Percentiles rank a stretch among this genome's conserved stretches.
Conservation (phyloP, 2,113 vertebrate species). For the Nothocercus nigrocapillus region DNA sequence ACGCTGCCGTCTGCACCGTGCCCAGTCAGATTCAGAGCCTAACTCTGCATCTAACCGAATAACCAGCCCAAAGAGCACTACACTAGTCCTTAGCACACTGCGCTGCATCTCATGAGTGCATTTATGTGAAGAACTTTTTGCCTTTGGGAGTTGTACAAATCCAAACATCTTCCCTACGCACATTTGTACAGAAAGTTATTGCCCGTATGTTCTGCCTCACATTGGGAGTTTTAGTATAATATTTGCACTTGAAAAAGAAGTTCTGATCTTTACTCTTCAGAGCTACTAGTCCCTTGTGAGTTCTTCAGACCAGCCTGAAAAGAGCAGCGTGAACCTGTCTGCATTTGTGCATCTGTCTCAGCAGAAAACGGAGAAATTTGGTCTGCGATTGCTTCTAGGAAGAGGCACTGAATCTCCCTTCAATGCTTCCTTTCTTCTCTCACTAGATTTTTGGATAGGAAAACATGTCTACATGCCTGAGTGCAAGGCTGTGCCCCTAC, state of each 20-base stretch:
- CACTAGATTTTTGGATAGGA: neutral
- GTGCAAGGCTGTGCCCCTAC: neutral
- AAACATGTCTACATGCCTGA: neutral
- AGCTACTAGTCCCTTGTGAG: neutral
- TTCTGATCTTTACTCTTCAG: neutral
- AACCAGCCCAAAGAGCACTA: fast-evolving
- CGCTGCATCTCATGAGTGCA: fast-evolving
- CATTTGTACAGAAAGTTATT: neutral
- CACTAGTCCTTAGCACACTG: fast-evolving
- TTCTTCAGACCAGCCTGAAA: neutral
- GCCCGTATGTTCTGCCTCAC: neutral
- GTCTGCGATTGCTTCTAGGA: neutral
- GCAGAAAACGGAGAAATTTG: neutral
- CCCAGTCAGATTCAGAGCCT: neutral
- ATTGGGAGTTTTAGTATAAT: neutral
- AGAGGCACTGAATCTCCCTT: neutral
- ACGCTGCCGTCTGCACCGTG: fast-evolving
- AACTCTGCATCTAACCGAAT: neutral
- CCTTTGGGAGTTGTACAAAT: neutral
- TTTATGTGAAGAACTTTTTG: neutral
- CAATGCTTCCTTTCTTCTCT: neutral
- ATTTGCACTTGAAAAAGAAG: neutral
- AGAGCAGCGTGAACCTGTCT: neutral
- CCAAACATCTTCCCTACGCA: neutral
- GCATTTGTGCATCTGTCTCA: neutral